Conservation (phyloP, 2,113 vertebrate genomes). For the Phodopus roborovskii region DNA sequence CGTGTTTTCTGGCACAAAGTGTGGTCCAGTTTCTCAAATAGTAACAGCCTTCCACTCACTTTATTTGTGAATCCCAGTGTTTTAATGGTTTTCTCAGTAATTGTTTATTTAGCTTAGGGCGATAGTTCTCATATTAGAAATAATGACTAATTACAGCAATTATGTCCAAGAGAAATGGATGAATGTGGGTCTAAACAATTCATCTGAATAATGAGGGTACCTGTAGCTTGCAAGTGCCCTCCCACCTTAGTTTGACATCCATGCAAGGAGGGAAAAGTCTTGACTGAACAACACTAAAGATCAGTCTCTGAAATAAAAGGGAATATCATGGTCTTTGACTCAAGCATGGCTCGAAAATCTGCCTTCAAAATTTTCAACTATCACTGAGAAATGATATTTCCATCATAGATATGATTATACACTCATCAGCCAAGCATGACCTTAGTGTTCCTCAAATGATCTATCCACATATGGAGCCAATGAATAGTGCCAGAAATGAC, state of each 20-base stretch:
- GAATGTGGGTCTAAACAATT: not conserved
- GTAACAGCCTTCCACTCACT: not conserved
- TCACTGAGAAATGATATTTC: not conserved
- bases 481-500: not conserved
- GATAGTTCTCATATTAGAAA: not conserved
- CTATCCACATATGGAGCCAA: not conserved
- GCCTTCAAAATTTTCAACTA: not conserved
- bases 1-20: not conserved
- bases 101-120: not conserved
- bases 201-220: not conserved
- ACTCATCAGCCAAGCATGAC: not conserved
- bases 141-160: not conserved
- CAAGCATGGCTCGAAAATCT: not conserved
- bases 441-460: not conserved
- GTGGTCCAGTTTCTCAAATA: not conserved
- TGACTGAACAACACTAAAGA: not conserved
- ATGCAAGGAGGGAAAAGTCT: not conserved
- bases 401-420: not conserved
- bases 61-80: not conserved
- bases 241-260: fast-evolving
- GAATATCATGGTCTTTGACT: not conserved
- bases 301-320: not conserved
- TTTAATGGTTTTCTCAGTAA: not conserved
- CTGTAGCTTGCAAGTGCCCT: not conserved
- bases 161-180: not conserved